Percentiles rank a stretch among this genome's conserved stretches.
phyloP scores from a whole-genome alignment of 2,888 invertebrate genomes.

The Neoitamus cyanurus region DNA sequence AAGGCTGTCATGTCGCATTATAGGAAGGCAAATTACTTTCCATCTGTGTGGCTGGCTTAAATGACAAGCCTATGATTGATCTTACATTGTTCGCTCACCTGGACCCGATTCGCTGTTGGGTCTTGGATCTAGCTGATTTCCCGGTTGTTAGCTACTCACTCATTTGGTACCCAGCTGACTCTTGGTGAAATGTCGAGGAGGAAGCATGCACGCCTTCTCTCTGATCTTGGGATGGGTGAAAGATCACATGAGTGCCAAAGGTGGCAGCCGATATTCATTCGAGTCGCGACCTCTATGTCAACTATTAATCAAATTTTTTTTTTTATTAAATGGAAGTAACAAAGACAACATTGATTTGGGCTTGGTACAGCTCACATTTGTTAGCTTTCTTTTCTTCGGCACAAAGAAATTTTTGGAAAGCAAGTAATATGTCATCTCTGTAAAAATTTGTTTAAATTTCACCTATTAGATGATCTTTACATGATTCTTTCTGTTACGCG shows the following conservation, averaged over 20 bases:
- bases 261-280: background rate
- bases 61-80: slow-evolving; percentile 24
- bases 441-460: background rate
- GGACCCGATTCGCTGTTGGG: background rate
- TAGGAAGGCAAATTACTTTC: slow-evolving; percentile 28
- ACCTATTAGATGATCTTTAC: too few species aligned
- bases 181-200: background rate
- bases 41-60: background rate
- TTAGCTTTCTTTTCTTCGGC: background rate
- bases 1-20: slow-evolving; percentile 28
- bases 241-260: slow-evolving; percentile 12
- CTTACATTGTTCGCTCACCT: slow-evolving; percentile 32
- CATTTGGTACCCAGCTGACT: background rate
- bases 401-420: slow-evolving; percentile 1
- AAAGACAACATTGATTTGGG: background rate
- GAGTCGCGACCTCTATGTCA: background rate
- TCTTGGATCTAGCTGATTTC: background rate
- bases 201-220: background rate
- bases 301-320: slow-evolving; percentile 3
- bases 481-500: background rate
- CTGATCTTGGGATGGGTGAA: background rate
- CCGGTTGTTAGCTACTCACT: background rate
- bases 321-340: background rate
- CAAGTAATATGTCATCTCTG: background rate
- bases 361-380: background rate